These are phyloP conservation scores for Bagarius yarrelli DNA, from an alignment of 2,113 vertebrate genomes.

Conservation along the genomic window DNA sequence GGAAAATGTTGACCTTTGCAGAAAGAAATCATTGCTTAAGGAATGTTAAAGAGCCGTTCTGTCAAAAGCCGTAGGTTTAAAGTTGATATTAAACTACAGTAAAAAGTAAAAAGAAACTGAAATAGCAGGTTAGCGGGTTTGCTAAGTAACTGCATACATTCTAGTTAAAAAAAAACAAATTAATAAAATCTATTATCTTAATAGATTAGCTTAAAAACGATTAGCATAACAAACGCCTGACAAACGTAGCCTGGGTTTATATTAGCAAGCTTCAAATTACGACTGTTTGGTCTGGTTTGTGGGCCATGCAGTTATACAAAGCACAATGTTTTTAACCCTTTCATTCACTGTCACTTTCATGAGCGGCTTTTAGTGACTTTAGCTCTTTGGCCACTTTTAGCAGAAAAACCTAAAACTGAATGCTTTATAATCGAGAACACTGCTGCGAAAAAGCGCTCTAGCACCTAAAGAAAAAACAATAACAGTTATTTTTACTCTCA, in stretches of 20 bases:
- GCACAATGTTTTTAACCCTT: neutral
- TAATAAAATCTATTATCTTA: neutral
- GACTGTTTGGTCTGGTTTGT: neutral
- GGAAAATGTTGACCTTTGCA: constrained; percentile 44
- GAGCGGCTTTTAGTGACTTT: neutral
- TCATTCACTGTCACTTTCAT: neutral
- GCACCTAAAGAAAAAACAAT: neutral
- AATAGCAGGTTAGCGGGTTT: no score
- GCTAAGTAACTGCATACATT: no score
- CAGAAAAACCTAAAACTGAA: neutral
- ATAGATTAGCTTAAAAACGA: no score
- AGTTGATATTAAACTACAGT: constrained; percentile 10
- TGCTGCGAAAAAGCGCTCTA: neutral
- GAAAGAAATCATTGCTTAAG: constrained; percentile 23
- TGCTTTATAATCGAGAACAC: neutral
- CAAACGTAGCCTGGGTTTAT: neutral
- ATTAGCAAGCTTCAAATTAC: neutral
- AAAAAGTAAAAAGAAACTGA: neutral
- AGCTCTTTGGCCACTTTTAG: no score
- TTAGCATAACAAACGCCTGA: neutral
- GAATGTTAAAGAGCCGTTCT: constrained; percentile 7
- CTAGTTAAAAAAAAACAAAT: no score
- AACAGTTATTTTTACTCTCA: neutral
- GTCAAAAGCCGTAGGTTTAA: constrained; percentile 14
- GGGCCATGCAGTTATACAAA: neutral